Evolutionary conservation across 2,888 invertebrate genomes (phyloP), one percentile per base, ranked within the genome.

Genomic region (Dinocampus coccinellae): DNA sequence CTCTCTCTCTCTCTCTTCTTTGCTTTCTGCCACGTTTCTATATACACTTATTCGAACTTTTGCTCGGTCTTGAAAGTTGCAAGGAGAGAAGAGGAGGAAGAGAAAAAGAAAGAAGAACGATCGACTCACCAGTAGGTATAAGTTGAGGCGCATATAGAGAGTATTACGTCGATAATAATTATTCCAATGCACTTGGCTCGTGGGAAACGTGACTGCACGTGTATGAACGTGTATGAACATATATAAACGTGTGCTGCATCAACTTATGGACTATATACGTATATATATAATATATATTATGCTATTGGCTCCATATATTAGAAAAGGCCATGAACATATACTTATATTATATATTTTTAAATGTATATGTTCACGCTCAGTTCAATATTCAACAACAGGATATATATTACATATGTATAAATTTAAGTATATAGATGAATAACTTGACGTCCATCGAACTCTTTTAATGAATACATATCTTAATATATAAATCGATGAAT

Each of bases 141-240:
- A n/a, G 11, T 57, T 26, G 26, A n/a, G 6, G 57, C 11, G 26
- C 57, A 26, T 29, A 61, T 22, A 22, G 13, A 60, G 68, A 47
- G 58, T 68, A 68, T 68, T 68, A 68, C 68, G 68, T 68, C 68
- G 68, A 47, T 68, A 68, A 68, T 68, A 68, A 68, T 68, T 68
- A 68, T 68, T 68, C 68, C 68, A 60, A 60, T 68, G 68, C 68
- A 60, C 60, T 68, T 68, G 66, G 68, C 68, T 68, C 60, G 60
- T 68, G 68, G 68, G 68, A 68, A 68, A 68, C 68, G 68, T 68
- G 68, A 68, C 60, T 68, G 36, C 36, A 36, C 20, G 64, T 64
- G 24, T 20, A 57, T 57, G 29, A 57, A 66, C 66, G 55, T 36
- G n/a, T n/a, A n/a, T n/a, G n/a, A n/a, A 36, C n/a, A 53, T 66